A percentile compares a stretch with the other conserved stretches of the same genome.
Evolutionary conservation across 1,140 invertebrate species (phyloP).

Genomic region (Spodoptera litura): DNA sequence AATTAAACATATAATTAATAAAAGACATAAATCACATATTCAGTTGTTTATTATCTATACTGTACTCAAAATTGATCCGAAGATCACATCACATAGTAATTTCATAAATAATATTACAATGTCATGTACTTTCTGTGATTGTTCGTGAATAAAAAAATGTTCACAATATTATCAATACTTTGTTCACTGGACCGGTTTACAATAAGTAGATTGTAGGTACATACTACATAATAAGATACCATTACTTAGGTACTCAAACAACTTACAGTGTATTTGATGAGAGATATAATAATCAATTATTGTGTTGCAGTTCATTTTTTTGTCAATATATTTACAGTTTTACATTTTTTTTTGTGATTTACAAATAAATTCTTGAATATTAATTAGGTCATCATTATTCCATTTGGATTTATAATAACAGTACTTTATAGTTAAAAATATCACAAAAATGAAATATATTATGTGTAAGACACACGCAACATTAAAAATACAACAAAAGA

Average conservation of each 20-base stretch:
- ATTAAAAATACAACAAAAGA: slow-evolving; percentile 86
- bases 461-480: slow-evolving; percentile 86
- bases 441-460: slow-evolving; percentile 87
- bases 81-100: slow-evolving; percentile 87
- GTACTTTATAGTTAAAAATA: slow-evolving; percentile 87
- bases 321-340: slow-evolving; percentile 87
- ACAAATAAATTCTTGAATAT: slow-evolving; percentile 86
- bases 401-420: slow-evolving; percentile 85
- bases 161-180: slow-evolving; percentile 86
- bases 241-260: slow-evolving; percentile 80
- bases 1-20: slow-evolving; percentile 56
- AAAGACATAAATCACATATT: slow-evolving; percentile 84
- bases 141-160: slow-evolving; percentile 86
- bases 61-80: slow-evolving; percentile 87
- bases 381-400: slow-evolving; percentile 85
- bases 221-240: slow-evolving; percentile 83
- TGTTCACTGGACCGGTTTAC: slow-evolving; percentile 85
- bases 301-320: slow-evolving; percentile 85
- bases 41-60: slow-evolving; percentile 87
- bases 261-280: slow-evolving; percentile 84
- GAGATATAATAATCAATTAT: slow-evolving; percentile 83
- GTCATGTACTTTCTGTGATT: slow-evolving; percentile 86
- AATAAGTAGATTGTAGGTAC: slow-evolving; percentile 78
- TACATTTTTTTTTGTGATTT: slow-evolving; percentile 86
- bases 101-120: slow-evolving; percentile 87